These are phyloP conservation scores for Thaumatotibia leucotreta DNA, from an alignment of 1,140 invertebrate species.

Conservation along the genomic window DNA sequence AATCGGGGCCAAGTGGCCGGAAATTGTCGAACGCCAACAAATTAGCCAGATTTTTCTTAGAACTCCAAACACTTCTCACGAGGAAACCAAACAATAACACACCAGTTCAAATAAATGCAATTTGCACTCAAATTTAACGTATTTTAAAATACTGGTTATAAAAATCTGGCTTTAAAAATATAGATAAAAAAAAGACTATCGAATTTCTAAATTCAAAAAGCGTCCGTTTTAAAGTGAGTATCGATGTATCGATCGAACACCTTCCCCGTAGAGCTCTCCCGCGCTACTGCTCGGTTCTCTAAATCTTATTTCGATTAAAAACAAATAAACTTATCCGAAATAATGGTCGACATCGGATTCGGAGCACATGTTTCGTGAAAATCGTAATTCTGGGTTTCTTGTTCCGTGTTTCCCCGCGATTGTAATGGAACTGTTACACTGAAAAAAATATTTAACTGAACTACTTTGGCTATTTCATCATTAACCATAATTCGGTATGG, in stretches of 20 bases:
- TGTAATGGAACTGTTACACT: neutral
- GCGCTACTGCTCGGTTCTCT: neutral
- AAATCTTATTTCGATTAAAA: constrained; percentile 3
- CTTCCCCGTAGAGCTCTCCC: neutral
- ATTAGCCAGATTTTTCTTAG: constrained; percentile 8
- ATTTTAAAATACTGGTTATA: neutral
- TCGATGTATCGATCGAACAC: neutral
- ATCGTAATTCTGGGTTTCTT: neutral
- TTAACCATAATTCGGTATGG: too few species aligned
- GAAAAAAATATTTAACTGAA: too few species aligned
- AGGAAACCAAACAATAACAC: constrained; percentile 4
- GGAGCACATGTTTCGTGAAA: neutral
- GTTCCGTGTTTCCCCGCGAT: constrained; percentile 2
- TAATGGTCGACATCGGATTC: neutral
- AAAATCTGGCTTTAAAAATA: neutral
- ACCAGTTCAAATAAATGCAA: neutral
- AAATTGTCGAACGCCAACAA: neutral
- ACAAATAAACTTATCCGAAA: constrained; percentile 11
- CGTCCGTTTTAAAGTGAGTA: neutral
- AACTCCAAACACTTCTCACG: neutral
- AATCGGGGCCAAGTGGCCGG: constrained; percentile 1
- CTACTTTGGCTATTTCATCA: too few species aligned
- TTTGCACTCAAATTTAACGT: neutral
- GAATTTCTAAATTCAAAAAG: neutral
- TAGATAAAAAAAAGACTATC: neutral